Conservation (phyloP, 2,113 vertebrate genomes). For the Tachuris rubrigastra region DNA sequence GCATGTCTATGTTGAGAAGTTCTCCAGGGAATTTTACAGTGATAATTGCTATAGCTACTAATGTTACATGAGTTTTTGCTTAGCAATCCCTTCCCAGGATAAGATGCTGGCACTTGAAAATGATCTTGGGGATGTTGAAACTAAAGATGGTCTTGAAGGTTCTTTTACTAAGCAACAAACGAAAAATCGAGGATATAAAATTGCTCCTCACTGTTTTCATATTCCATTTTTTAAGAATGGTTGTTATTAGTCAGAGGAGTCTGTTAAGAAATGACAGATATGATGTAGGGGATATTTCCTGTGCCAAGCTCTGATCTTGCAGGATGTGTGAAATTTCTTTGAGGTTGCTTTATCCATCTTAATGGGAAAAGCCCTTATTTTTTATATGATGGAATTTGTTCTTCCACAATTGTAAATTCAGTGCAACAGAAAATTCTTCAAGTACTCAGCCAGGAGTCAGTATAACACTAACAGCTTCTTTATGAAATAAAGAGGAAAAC, state of each 20-base stretch:
- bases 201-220: not conserved
- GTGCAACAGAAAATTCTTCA: not conserved
- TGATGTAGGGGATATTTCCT: not conserved
- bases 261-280: not conserved
- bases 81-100: not conserved
- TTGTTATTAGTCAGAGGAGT: not conserved
- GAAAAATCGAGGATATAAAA: not conserved
- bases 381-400: not conserved
- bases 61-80: not conserved
- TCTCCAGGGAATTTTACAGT: not conserved
- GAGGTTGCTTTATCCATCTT: not conserved
- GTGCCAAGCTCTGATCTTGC: not conserved
- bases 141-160: not conserved
- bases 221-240: not conserved
- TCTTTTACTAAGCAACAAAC: not conserved
- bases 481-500: not conserved
- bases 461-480: not conserved
- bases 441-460: not conserved
- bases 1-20: not conserved
- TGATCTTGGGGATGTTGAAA: not conserved
- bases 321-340: not conserved
- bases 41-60: not conserved
- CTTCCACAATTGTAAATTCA: not conserved
- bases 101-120: not conserved
- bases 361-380: not conserved